Evolutionary conservation across 2,888 invertebrate species (phyloP).

Genomic region (Aspidiotus destructor): DNA sequence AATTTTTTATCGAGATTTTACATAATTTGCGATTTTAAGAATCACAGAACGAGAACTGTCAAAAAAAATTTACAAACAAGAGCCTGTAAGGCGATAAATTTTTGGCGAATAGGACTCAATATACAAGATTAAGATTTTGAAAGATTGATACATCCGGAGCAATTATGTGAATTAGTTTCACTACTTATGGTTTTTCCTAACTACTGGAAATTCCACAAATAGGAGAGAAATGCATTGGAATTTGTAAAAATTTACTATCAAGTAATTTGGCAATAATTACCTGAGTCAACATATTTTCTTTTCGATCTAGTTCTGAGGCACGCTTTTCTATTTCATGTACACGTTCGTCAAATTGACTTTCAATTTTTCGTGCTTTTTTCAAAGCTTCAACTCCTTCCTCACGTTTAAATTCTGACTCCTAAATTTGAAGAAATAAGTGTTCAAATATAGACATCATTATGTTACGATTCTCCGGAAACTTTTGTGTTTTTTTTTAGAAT

Average conservation of each 20-base stretch:
- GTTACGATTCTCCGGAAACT: not conserved
- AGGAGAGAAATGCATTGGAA: no score
- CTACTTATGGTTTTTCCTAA: no score
- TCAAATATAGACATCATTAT: not conserved
- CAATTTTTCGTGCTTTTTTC: conserved; percentile 23
- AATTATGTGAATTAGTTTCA: no score
- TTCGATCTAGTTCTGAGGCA: conserved; percentile 15
- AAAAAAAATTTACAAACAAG: not conserved
- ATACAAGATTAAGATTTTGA: not conserved
- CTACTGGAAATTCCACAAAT: no score
- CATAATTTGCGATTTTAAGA: no score
- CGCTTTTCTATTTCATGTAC: conserved; percentile 23
- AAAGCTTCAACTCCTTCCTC: conserved; percentile 25
- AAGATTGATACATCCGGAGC: not conserved
- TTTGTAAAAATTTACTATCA: no score
- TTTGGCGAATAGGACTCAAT: not conserved
- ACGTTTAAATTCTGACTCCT: conserved; percentile 19
- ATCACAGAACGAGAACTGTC: no score
- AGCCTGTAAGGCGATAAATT: no score
- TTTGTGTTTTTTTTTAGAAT: not conserved
- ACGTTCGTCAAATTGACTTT: conserved; percentile 21
- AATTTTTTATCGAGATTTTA: no score
- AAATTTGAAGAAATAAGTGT: not conserved
- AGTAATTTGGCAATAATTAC: not conserved
- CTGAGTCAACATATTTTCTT: conserved; percentile 17